These are phyloP conservation scores for human DNA, from an alignment of 2,113 vertebrate genomes.

Conservation along the genomic window GRCh38 chrX:103726001-103726500, in stretches of 20 bases:
- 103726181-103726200: neutral
- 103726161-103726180: neutral
- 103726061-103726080: neutral
- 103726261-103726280: neutral
- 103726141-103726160: neutral
- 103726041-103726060: neutral
- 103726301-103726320: neutral
- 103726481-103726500: neutral
- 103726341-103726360: constrained; percentile 15
- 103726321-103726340: neutral
- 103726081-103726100: neutral
- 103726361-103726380: constrained; percentile 1
- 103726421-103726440: neutral
- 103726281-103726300: neutral
- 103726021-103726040: neutral
- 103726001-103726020: neutral
- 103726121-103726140: neutral
- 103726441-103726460: neutral
- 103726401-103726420: neutral
- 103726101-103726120: neutral
- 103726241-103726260: neutral
- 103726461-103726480: neutral
- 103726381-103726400: constrained; percentile 17
- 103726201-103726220: neutral
- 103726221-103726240: neutral